These are phyloP conservation scores for Drosophila longiperda DNA, from an alignment of 2,888 invertebrate genomes.

Conservation along the genomic window DNA sequence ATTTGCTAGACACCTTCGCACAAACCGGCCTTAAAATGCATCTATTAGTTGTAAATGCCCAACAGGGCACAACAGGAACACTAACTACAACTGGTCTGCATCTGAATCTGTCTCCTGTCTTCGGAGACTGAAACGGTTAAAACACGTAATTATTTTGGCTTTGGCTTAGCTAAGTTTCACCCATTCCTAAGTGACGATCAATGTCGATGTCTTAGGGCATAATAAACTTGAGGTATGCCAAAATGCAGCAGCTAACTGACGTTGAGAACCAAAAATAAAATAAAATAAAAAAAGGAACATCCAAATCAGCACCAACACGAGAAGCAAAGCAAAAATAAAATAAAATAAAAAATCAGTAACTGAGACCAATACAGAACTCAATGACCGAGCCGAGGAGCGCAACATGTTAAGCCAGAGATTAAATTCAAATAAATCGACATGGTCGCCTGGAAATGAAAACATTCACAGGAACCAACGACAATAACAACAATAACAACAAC, in stretches of 20 bases:
- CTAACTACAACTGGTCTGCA: slow-evolving; percentile 36
- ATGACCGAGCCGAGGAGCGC: slow-evolving; percentile 30
- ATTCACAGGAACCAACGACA: slow-evolving; percentile 73
- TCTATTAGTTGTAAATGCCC: slow-evolving; percentile 53
- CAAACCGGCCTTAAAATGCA: slow-evolving; percentile 51
- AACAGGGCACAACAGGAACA: slow-evolving; percentile 18
- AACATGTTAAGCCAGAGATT: slow-evolving; percentile 79
- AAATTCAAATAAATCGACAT: slow-evolving; percentile 84
- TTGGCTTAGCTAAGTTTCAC: slow-evolving; percentile 15
- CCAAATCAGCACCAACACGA: slow-evolving; percentile 20
- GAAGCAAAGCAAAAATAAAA: slow-evolving; percentile 20
- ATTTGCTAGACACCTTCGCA: slow-evolving; percentile 59
- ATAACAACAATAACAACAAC: slow-evolving; percentile 44
- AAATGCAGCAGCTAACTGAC: slow-evolving; percentile 20
- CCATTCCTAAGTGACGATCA: slow-evolving; percentile 61
- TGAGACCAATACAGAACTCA: slow-evolving; percentile 28
- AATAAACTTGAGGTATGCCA: slow-evolving; percentile 63
- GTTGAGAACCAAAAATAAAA: slow-evolving; percentile 9
- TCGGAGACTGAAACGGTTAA: slow-evolving; percentile 56
- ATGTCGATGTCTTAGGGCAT: slow-evolving; percentile 59
- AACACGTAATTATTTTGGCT: slow-evolving; percentile 58
- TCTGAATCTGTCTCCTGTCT: slow-evolving; percentile 21
- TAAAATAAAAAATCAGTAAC: slow-evolving; percentile 36
- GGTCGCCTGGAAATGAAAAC: slow-evolving; percentile 83
- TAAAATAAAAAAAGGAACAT: slow-evolving; percentile 22